phyloP scores from a whole-genome alignment of 2,113 vertebrate species.

The Vimba vimba region DNA sequence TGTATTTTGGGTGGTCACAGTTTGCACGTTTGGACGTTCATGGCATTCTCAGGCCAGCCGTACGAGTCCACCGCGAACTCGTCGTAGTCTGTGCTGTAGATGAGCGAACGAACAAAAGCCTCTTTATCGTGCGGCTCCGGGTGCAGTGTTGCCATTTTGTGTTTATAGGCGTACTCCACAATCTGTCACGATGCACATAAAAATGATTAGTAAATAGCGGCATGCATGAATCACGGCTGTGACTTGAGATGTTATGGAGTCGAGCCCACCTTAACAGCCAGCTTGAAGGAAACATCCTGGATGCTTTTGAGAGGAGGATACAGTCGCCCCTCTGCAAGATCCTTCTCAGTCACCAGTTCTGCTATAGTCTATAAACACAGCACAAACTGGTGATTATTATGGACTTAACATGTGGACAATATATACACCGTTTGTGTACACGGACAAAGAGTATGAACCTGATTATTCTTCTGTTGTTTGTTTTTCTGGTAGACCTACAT shows the following conservation, averaged over 20 bases:
- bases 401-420: background rate
- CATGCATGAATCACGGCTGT: background rate
- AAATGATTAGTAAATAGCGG: background rate
- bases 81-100: constrained; percentile 87
- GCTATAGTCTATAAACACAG: constrained; percentile 82
- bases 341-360: constrained; percentile 84
- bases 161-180: constrained; percentile 85
- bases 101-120: constrained; percentile 80
- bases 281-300: constrained; percentile 84
- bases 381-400: background rate
- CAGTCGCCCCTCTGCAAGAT: constrained; percentile 89
- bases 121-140: constrained; percentile 90
- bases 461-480: background rate
- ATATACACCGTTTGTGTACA: background rate
- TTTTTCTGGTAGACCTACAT: background rate
- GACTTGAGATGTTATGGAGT: background rate
- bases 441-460: background rate
- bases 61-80: constrained; percentile 86
- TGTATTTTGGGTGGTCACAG: constrained; percentile 62
- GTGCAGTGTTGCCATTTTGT: constrained; percentile 81
- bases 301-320: constrained; percentile 91
- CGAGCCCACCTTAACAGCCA: constrained; percentile 86
- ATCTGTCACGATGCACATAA: constrained; percentile 74
- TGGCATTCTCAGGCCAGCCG: constrained; percentile 86
- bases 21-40: constrained; percentile 85